Conservation (phyloP, 2,113 vertebrate species). For the Naja naja region DNA sequence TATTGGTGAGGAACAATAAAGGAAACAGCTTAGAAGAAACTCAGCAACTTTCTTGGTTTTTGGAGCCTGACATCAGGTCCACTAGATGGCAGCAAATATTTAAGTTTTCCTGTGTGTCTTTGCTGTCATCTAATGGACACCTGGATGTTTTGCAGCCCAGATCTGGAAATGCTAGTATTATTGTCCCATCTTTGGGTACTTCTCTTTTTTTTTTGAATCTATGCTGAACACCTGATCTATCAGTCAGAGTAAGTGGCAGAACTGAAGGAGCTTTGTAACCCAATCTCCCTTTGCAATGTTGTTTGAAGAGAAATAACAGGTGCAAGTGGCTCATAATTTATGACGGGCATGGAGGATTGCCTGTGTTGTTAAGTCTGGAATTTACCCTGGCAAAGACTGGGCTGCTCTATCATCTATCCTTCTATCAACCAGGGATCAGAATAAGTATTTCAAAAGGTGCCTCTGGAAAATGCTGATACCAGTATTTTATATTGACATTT, state of each 20-base stretch:
- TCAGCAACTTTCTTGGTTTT: not conserved
- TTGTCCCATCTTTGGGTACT: not conserved
- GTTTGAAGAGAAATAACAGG: slow-evolving; percentile 1
- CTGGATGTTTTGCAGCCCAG: not conserved
- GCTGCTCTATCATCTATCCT: not conserved
- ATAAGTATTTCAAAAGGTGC: not conserved
- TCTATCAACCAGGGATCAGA: not conserved
- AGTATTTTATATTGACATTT: not conserved
- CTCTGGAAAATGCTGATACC: not conserved
- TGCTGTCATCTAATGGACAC: not conserved
- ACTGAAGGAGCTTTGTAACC: not conserved
- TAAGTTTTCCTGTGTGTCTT: not conserved
- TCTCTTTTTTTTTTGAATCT: not conserved
- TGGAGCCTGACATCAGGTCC: not conserved
- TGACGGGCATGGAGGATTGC: too few relatives aligned
- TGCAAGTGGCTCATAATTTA: not conserved
- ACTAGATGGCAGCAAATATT: not conserved
- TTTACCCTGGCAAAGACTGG: not conserved
- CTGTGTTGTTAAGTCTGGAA: not conserved
- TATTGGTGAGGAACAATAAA: not conserved
- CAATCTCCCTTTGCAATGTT: not conserved
- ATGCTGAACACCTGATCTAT: not conserved
- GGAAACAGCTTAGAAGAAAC: not conserved
- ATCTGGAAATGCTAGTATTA: not conserved
- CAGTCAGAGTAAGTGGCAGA: not conserved